Percentiles rank a stretch among this genome's conserved stretches.
These are phyloP conservation scores for Subacronicta megacephala DNA, from an alignment of 2,888 invertebrate species.

Conservation along the genomic window DNA sequence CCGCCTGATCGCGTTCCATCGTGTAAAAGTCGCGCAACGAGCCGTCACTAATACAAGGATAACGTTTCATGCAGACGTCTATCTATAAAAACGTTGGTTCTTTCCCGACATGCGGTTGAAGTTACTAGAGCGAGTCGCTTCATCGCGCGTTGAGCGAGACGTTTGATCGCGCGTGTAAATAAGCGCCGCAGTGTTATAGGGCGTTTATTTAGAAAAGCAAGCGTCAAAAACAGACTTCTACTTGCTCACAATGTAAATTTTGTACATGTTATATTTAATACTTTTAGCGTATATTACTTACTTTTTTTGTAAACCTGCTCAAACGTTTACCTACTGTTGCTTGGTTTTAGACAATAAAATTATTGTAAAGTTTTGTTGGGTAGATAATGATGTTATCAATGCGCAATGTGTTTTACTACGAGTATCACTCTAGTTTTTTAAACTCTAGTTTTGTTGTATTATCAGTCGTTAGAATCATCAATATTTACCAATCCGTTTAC, in stretches of 20 bases:
- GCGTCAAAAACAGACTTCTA: neutral
- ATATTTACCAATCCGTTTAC: too few relatives aligned
- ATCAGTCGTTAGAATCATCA: too few relatives aligned
- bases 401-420: too few relatives aligned
- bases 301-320: too few relatives aligned
- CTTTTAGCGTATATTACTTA: too few relatives aligned
- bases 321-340: too few relatives aligned
- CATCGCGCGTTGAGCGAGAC: constrained; percentile 20
- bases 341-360: too few relatives aligned
- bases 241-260: constrained; percentile 4
- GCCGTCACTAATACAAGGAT: constrained; percentile 47
- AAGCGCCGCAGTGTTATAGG: constrained; percentile 14
- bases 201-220: constrained; percentile 10
- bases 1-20: constrained; percentile 29
- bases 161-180: constrained; percentile 20
- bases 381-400: too few relatives aligned
- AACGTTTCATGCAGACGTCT: constrained; percentile 51
- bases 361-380: too few relatives aligned
- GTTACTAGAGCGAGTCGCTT: constrained; percentile 15
- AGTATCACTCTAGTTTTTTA: too few relatives aligned
- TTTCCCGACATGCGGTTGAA: constrained; percentile 24
- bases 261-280: too few relatives aligned
- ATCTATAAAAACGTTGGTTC: constrained; percentile 28
- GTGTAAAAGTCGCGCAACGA: constrained; percentile 43
- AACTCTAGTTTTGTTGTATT: too few relatives aligned